A percentile compares a stretch with the other conserved stretches of the same genome.
Conservation (phyloP, 2,888 invertebrate genomes). For the Autographa gamma region DNA sequence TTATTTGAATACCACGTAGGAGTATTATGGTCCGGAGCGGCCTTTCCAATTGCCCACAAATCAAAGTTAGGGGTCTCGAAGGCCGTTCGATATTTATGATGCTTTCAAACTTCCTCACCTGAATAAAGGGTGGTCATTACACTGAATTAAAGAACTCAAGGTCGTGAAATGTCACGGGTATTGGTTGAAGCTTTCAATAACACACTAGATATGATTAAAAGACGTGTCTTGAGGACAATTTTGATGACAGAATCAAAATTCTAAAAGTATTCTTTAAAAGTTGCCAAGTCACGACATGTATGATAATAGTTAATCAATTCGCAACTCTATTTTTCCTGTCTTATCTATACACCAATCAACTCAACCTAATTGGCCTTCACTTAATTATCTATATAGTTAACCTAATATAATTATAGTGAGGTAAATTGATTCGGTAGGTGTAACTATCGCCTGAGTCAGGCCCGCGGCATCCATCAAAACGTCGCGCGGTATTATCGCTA, state of each 20-base stretch:
- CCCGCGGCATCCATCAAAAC: slow-evolving; percentile 71
- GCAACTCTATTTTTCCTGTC: too few relatives aligned
- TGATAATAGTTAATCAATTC: not conserved
- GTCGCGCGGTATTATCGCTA: slow-evolving; percentile 65
- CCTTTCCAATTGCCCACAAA: slow-evolving; percentile 27
- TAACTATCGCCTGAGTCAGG: slow-evolving; percentile 50
- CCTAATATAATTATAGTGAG: slow-evolving; percentile 11
- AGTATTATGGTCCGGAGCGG: slow-evolving; percentile 16
- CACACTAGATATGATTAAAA: not conserved
- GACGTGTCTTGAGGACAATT: not conserved
- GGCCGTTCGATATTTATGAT: slow-evolving; percentile 33
- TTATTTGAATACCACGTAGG: slow-evolving; percentile 20
- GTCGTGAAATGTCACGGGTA: not conserved
- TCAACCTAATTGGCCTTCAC: not conserved
- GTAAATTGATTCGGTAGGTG: slow-evolving; percentile 48
- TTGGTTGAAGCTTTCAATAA: not conserved
- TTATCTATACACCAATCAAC: not conserved
- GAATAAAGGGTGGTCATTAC: slow-evolving; percentile 37
- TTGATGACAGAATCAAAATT: not conserved
- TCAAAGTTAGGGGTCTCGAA: slow-evolving; percentile 31
- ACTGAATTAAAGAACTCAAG: slow-evolving; percentile 11
- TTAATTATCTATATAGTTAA: not conserved
- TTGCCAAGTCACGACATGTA: not conserved
- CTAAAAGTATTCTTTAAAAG: not conserved
- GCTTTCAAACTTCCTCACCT: slow-evolving; percentile 38